Evolutionary conservation across 2,797 vertebrate genomes (phyloP).

Genomic region (Serranus cabrilla): DNA sequence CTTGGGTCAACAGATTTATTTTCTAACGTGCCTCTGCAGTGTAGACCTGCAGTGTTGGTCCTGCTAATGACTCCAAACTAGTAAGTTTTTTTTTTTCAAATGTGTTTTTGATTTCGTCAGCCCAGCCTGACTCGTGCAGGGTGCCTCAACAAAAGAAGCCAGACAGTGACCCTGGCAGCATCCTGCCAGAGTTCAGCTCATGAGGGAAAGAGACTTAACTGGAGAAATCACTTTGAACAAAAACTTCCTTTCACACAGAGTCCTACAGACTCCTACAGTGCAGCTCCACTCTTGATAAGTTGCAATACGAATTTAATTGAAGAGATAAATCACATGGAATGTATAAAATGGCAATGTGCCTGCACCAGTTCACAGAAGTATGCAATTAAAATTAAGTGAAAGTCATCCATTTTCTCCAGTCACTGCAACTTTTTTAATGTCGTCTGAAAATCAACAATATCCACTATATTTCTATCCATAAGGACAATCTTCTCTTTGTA

Average conservation of each 20-base stretch:
- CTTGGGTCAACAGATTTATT: no score
- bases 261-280: neutral
- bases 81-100: neutral
- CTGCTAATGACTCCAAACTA: slow-evolving; percentile 1
- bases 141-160: neutral
- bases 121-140: neutral
- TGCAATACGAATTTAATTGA: neutral
- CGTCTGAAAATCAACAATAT: neutral
- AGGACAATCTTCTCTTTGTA: neutral
- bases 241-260: neutral
- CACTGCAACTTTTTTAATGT: neutral
- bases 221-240: slow-evolving; percentile 15
- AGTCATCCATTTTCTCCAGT: slow-evolving; percentile 10
- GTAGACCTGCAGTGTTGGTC: neutral
- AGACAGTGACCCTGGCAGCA: neutral
- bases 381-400: slow-evolving; percentile 8
- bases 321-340: slow-evolving; percentile 33
- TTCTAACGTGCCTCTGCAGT: neutral
- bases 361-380: slow-evolving; percentile 12
- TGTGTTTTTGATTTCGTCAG: slow-evolving; percentile 4
- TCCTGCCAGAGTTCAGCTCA: neutral
- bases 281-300: slow-evolving; percentile 7
- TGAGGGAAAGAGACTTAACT: neutral
- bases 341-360: slow-evolving; percentile 10
- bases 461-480: no score